Percentiles rank a stretch among this genome's conserved stretches.
These are phyloP conservation scores for Gobius niger DNA, from an alignment of 2,113 vertebrate genomes.

Conservation along the genomic window DNA sequence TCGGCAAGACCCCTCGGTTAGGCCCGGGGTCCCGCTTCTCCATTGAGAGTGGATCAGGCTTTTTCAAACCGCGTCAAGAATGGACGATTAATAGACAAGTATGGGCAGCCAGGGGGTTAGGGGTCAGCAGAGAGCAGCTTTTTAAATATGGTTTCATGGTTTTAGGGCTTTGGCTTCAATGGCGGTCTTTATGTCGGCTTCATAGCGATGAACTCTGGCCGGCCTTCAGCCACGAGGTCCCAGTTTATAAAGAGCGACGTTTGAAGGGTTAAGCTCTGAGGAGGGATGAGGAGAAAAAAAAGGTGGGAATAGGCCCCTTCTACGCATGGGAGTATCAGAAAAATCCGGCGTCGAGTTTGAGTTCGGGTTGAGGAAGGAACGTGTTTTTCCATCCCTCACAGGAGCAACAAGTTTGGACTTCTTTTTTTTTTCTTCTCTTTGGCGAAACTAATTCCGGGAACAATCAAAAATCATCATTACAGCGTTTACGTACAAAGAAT, in stretches of 20 bases:
- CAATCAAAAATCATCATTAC: not conserved
- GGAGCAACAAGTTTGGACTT: too few relatives aligned
- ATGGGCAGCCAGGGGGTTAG: constrained; percentile 51
- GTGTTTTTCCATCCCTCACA: not conserved
- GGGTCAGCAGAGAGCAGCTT: constrained; percentile 68
- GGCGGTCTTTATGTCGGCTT: constrained; percentile 63
- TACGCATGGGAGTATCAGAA: constrained; percentile 2
- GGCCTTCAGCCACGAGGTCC: constrained; percentile 55
- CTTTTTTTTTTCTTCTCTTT: too few relatives aligned
- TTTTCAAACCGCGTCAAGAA: constrained; percentile 70
- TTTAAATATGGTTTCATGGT: constrained; percentile 71
- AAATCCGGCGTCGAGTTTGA: not conserved
- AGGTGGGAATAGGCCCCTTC: not conserved
- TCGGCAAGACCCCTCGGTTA: constrained; percentile 55
- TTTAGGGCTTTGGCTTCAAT: constrained; percentile 68
- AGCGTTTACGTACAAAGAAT: too few relatives aligned
- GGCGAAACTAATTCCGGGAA: not conserved
- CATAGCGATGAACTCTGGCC: constrained; percentile 70
- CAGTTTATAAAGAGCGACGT: constrained; percentile 49
- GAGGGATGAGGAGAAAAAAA: constrained; percentile 1
- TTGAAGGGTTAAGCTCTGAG: constrained; percentile 34
- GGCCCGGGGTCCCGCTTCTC: constrained; percentile 60
- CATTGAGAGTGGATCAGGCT: constrained; percentile 78
- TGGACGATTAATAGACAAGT: constrained; percentile 76
- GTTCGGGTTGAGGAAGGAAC: not conserved